Conservation (phyloP, 2,113 vertebrate genomes). For the Heteronetta atricapilla region DNA sequence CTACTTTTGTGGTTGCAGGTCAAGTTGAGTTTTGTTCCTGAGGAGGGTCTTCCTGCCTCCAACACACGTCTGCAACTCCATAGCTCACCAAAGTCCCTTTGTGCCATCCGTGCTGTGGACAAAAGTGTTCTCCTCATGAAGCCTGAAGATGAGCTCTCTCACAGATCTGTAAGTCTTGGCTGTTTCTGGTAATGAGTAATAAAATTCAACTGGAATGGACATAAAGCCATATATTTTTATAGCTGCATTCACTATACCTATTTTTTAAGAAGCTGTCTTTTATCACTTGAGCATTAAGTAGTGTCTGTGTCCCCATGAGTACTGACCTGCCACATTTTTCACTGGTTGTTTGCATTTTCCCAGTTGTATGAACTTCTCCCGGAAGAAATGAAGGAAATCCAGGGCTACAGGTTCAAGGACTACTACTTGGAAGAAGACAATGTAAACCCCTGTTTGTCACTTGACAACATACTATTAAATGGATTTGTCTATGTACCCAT, state of each 20-base stretch:
- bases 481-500: constrained; percentile 62
- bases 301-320: neutral
- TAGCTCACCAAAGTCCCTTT: constrained; percentile 81
- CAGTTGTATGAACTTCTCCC: constrained; percentile 74
- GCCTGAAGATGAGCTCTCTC: constrained; percentile 78
- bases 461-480: constrained; percentile 4
- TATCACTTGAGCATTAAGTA: neutral
- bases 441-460: neutral
- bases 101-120: constrained; percentile 85
- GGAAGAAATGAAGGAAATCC: constrained; percentile 43
- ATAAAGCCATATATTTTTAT: neutral
- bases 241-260: neutral
- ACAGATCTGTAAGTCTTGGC: constrained; percentile 59
- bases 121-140: constrained; percentile 85
- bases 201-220: neutral
- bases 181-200: neutral
- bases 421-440: constrained; percentile 32
- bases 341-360: neutral
- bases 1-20: constrained; percentile 66
- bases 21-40: constrained; percentile 73
- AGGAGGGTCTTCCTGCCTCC: constrained; percentile 79
- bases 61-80: constrained; percentile 62
- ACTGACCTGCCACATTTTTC: neutral
- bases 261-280: neutral
- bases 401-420: constrained; percentile 18